Evolutionary conservation across 2,888 invertebrate species (phyloP), one percentile per base, ranked within the genome.

Genomic region (Osedax fenrisi): DNA sequence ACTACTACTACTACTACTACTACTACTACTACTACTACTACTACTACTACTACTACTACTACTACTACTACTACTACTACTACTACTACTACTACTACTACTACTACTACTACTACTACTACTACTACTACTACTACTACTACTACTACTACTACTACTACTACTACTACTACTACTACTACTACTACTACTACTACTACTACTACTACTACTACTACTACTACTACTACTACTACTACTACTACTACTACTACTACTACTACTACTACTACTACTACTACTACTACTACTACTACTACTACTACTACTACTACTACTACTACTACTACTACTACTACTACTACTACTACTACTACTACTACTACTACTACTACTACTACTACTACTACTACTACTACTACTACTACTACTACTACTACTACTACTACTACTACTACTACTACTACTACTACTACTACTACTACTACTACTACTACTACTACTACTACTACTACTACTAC

Each of bases 141-240:
- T 74, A 26, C 70, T 74, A 26, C 71, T 74, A 74, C 69, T 74
- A 73, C 74, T 74, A 25, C 74, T 74, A 26, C 71, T 74, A 70
- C 69, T 74, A 73, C 74, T 74, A 74, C 74, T 74, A 26, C 71
- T 74, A 73, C 69, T 74, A 26, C 74, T 74, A 74, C 70, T 74
- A 73, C 71, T 73, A 73, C 69, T 74, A 26, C 74, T 74, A 74
- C 74, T 74, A 73, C 69, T 74, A 74, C 69, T 74, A 24, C 74
- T 74, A 73, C 74, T 74, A 74, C 69, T 74, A 73, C 69, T 74
- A 73, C 72, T 74, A 73, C 74, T 74, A 73, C 69, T 74, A 74
- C 69, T 74, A 73, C 74, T 74, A 73, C 74, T 73, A 24, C 71
- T 72, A 73, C 69, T 74, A 26, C 72, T 74, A 73, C 74, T 74